These are phyloP conservation scores for Microcaecilia unicolor DNA, from an alignment of 2,797 vertebrate species.

Conservation along the genomic window DNA sequence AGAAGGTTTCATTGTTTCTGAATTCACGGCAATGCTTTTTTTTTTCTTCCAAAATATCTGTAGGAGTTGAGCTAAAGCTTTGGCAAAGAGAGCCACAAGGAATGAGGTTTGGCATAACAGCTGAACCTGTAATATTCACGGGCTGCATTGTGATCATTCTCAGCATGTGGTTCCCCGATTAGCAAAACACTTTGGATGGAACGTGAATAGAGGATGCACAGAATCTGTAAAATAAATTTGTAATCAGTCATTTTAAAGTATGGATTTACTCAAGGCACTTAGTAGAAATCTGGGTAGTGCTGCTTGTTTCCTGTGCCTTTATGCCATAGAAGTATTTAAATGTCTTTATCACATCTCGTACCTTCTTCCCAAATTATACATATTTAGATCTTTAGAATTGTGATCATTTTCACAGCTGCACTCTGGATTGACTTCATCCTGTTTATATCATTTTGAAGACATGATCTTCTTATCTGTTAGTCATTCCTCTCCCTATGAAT, in stretches of 20 bases:
- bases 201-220: conserved; percentile 3
- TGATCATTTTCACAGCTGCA: too few relatives aligned
- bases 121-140: neutral
- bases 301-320: too few relatives aligned
- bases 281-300: conserved; percentile 26
- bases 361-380: too few relatives aligned
- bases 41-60: neutral
- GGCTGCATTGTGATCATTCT: conserved; percentile 5
- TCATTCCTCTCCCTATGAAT: too few relatives aligned
- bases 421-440: too few relatives aligned
- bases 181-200: conserved; percentile 5
- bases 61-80: neutral
- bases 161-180: conserved; percentile 9
- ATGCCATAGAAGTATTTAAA: too few relatives aligned
- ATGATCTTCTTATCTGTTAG: too few relatives aligned
- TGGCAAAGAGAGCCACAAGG: conserved; percentile 3
- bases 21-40: too few relatives aligned
- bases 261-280: conserved; percentile 28
- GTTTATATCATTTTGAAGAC: too few relatives aligned
- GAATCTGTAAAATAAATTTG: conserved; percentile 28
- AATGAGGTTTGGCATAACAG: neutral
- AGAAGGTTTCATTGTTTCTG: too few relatives aligned
- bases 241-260: conserved; percentile 33
- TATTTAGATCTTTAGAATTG: too few relatives aligned
- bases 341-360: too few relatives aligned